phyloP scores from a whole-genome alignment of 2,113 vertebrate genomes.

The Myotis yumanensis region DNA sequence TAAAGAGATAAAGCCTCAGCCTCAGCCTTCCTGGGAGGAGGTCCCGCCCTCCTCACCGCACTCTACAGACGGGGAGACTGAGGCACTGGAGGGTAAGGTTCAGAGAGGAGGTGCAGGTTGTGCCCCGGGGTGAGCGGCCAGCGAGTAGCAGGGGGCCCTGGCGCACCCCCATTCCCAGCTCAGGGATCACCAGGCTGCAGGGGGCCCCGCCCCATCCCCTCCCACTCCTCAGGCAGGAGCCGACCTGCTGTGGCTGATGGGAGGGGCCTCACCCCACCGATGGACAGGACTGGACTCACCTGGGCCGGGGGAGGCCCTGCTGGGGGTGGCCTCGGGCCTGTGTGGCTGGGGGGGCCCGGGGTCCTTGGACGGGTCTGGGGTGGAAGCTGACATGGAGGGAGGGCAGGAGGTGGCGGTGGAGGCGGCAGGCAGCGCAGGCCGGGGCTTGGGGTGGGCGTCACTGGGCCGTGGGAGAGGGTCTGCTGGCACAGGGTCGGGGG shows the following conservation, averaged over 20 bases:
- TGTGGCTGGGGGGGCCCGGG: constrained; percentile 58
- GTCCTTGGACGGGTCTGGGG: constrained; percentile 78
- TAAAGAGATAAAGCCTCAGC: too few species aligned
- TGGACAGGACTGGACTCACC: constrained; percentile 77
- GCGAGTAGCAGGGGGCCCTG: not conserved
- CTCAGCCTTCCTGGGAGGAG: not conserved
- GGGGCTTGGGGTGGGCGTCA: constrained; percentile 86
- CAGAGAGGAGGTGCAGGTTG: not conserved
- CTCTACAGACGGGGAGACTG: not conserved
- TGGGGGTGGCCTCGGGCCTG: constrained; percentile 68
- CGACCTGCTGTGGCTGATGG: not conserved
- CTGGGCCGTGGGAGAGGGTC: constrained; percentile 83
- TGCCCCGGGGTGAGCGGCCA: not conserved
- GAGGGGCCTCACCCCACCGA: too few species aligned
- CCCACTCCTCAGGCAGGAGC: not conserved
- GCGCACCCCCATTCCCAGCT: not conserved
- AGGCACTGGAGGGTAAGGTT: not conserved
- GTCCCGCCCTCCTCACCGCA: not conserved
- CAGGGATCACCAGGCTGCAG: too few species aligned
- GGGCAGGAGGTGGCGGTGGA: constrained; percentile 76
- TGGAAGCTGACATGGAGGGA: constrained; percentile 72
- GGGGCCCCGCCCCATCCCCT: too few species aligned
- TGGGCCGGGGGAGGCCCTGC: constrained; percentile 60
- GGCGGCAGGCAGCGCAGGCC: constrained; percentile 65
- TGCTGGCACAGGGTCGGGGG: constrained; percentile 74